phyloP scores from a whole-genome alignment of 2,113 vertebrate genomes.

The Dolichallabes microphthalmus region DNA sequence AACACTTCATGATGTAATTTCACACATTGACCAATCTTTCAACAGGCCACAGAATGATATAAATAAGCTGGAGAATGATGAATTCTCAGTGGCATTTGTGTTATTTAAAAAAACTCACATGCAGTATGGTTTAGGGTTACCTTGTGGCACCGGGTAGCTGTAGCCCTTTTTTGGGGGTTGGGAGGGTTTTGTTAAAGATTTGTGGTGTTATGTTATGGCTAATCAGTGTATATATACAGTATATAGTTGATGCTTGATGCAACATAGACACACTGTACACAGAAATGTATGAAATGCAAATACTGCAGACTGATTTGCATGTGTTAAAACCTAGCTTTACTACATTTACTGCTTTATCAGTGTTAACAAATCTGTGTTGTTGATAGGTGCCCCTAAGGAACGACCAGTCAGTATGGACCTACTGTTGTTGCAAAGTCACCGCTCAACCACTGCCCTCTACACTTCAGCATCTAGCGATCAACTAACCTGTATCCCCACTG shows the following conservation, averaged over 20 bases:
- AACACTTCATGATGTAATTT: not conserved
- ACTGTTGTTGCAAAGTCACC: conserved; percentile 71
- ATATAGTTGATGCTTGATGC: not conserved
- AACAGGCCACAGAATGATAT: not conserved
- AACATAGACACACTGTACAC: not conserved
- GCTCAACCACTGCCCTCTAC: conserved; percentile 69
- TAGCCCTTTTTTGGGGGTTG: too few relatives aligned
- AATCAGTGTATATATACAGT: not conserved
- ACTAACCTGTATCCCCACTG: conserved; percentile 67
- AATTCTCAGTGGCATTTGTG: not conserved
- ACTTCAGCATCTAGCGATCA: conserved; percentile 64
- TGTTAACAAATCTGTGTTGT: not conserved
- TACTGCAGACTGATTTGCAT: not conserved
- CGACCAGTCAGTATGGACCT: conserved; percentile 78
- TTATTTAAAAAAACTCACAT: not conserved
- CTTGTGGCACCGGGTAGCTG: too few relatives aligned
- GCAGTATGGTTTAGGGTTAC: too few relatives aligned
- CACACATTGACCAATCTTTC: not conserved
- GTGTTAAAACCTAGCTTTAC: not conserved
- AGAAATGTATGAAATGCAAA: not conserved
- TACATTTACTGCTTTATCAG: not conserved
- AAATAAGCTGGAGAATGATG: not conserved
- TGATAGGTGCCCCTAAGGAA: conserved; percentile 68
- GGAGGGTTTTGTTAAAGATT: too few relatives aligned
- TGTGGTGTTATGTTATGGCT: too few relatives aligned